These are phyloP conservation scores for Ardeotis arabs DNA, from an alignment of 2,113 vertebrate species.

Conservation along the genomic window DNA sequence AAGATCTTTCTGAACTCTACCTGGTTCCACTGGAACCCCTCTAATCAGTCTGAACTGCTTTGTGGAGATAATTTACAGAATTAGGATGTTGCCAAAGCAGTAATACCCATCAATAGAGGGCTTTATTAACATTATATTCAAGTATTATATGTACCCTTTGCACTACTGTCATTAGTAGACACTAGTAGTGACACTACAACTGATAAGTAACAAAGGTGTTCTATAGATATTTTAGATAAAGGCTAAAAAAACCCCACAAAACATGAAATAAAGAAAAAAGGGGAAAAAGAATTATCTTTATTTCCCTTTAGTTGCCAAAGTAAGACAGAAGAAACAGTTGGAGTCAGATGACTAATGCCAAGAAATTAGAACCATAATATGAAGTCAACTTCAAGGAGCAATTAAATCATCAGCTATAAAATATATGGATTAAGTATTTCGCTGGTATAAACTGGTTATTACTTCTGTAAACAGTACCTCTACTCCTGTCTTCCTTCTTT, in stretches of 20 bases:
- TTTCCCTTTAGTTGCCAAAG: not conserved
- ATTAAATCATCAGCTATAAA: not conserved
- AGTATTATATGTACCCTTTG: not conserved
- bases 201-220: not conserved
- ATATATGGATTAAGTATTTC: not conserved
- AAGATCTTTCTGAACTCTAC: not conserved
- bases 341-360: not conserved
- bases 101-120: not conserved
- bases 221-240: not conserved
- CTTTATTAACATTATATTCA: not conserved
- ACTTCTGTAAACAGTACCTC: not conserved
- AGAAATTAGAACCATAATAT: not conserved
- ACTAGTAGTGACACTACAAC: not conserved
- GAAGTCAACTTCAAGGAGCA: not conserved
- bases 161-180: not conserved
- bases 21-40: not conserved
- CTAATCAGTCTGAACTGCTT: not conserved
- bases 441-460: not conserved
- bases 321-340: not conserved
- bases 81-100: not conserved
- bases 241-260: not conserved
- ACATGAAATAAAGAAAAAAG: not conserved
- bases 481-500: not conserved
- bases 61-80: not conserved
- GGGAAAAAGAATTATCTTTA: not conserved